Percentiles rank a stretch among this genome's conserved stretches.
Evolutionary conservation across 2,888 invertebrate genomes (phyloP).

Genomic region (Serripes groenlandicus): DNA sequence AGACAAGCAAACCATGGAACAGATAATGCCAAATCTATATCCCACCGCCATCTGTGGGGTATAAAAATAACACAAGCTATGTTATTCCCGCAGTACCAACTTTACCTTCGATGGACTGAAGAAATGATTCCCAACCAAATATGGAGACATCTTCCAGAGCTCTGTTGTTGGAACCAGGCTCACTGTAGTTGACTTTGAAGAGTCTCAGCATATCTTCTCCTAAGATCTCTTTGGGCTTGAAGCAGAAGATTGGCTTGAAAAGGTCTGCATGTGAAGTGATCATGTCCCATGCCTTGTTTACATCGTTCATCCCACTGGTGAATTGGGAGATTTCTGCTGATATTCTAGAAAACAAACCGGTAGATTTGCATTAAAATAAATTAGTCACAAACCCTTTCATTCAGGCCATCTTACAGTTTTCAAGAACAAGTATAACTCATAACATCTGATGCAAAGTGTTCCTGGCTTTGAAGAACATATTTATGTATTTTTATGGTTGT

Average conservation of each 20-base stretch:
- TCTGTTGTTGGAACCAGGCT: conserved; percentile 40
- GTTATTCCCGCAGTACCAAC: neutral
- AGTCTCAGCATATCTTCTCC: conserved; percentile 20
- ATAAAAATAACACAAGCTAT: neutral
- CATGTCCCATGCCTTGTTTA: conserved; percentile 34
- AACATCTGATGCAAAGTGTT: neutral
- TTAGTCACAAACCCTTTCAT: conserved; percentile 6
- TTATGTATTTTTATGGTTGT: too few species aligned
- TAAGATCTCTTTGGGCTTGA: conserved; percentile 9
- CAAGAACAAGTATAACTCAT: conserved; percentile 5
- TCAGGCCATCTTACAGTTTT: conserved; percentile 2
- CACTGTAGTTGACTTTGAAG: conserved; percentile 33
- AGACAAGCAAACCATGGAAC: too few species aligned
- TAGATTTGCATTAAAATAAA: neutral
- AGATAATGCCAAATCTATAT: too few species aligned
- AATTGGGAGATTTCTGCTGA: conserved; percentile 46
- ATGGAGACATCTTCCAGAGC: conserved; percentile 30
- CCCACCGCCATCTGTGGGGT: too few species aligned
- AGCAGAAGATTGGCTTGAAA: conserved; percentile 36
- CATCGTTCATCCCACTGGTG: conserved; percentile 43
- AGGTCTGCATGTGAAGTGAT: conserved; percentile 25
- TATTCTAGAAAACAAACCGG: conserved; percentile 18
- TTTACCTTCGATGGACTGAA: conserved; percentile 50
- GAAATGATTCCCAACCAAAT: conserved; percentile 41
- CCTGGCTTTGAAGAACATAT: conserved; percentile 9